phyloP scores from a whole-genome alignment of 1,140 invertebrate species.

The Dolichoris vasculosae region DNA sequence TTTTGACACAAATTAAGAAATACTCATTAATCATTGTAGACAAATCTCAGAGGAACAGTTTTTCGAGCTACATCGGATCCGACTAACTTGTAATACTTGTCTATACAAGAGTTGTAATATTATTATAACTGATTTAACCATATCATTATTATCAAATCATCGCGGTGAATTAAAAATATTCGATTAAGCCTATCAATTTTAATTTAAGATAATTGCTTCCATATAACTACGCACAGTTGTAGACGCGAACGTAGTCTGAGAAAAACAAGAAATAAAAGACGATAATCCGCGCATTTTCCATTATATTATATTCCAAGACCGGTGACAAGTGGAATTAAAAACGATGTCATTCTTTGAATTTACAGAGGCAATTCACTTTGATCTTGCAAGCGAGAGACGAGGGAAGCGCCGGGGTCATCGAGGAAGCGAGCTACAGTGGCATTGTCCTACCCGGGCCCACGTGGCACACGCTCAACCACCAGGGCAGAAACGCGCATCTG shows the following conservation, averaged over 20 bases:
- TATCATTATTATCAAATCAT: background rate
- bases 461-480: constrained; percentile 92
- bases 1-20: constrained; percentile 47
- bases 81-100: constrained; percentile 9
- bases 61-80: background rate
- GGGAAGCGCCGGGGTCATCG: constrained; percentile 84
- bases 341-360: constrained; percentile 59
- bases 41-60: constrained; percentile 23
- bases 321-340: too few relatives aligned
- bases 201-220: background rate
- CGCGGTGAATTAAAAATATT: background rate
- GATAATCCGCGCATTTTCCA: too few relatives aligned
- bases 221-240: background rate
- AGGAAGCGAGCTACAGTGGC: constrained; percentile 91
- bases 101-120: constrained; percentile 25
- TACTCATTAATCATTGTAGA: constrained; percentile 40
- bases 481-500: constrained; percentile 83
- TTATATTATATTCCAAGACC: too few relatives aligned
- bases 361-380: constrained; percentile 92
- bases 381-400: constrained; percentile 92
- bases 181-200: background rate
- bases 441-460: constrained; percentile 90
- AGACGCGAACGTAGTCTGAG: background rate
- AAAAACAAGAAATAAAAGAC: too few relatives aligned
- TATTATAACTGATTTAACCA: background rate